A percentile compares a stretch with the other conserved stretches of the same genome.
Conservation (phyloP, 2,113 vertebrate genomes). For the Gobio gobio region DNA sequence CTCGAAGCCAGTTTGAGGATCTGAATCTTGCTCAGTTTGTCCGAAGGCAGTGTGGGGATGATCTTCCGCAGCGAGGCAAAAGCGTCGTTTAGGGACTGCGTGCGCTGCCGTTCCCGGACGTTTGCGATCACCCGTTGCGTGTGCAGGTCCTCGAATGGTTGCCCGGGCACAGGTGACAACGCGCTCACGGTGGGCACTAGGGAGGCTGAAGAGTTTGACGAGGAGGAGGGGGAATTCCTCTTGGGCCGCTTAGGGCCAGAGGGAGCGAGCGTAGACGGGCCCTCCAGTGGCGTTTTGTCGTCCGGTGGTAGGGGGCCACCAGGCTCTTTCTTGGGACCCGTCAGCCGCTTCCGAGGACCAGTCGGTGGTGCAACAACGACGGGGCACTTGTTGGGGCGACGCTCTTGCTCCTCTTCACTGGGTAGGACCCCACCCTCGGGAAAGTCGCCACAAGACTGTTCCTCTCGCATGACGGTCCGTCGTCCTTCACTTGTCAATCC, state of each 20-base stretch:
- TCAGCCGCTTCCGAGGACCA: conserved; percentile 72
- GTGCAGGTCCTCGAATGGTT: conserved; percentile 79
- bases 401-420: conserved; percentile 78
- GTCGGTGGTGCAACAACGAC: conserved; percentile 71
- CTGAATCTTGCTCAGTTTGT: conserved; percentile 94
- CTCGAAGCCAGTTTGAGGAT: conserved; percentile 88
- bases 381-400: conserved; percentile 72
- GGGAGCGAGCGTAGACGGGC: conserved; percentile 47
- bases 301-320: conserved; percentile 48
- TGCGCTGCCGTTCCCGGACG: conserved; percentile 87
- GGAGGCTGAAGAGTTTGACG: conserved; percentile 53
- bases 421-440: conserved; percentile 77
- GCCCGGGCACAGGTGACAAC: conserved; percentile 62
- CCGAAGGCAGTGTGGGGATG: conserved; percentile 88
- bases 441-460: conserved; percentile 73
- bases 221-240: conserved; percentile 69
- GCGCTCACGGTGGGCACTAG: conserved; percentile 57
- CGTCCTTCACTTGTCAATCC: conserved; percentile 38
- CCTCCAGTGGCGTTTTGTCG: conserved; percentile 53
- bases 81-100: conserved; percentile 88
- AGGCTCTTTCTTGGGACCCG: conserved; percentile 63
- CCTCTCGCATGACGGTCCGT: conserved; percentile 80
- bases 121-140: conserved; percentile 88
- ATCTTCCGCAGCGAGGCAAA: conserved; percentile 88
- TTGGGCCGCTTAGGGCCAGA: conserved; percentile 71